These are phyloP conservation scores for Thunnus thynnus DNA, from an alignment of 2,113 vertebrate species.

Conservation along the genomic window DNA sequence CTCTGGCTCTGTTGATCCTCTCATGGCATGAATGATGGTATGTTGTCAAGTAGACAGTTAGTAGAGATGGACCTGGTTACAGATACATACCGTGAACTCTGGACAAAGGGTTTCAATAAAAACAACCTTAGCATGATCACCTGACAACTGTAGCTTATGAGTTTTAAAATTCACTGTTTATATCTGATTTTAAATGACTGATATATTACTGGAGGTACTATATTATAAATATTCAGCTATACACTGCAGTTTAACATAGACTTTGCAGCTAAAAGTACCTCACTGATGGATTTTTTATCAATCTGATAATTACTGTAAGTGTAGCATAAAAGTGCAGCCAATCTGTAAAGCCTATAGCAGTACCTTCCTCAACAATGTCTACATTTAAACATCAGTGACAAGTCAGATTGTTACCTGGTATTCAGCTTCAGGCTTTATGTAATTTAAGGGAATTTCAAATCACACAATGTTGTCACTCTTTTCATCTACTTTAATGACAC, in stretches of 20 bases:
- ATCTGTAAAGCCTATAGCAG: conserved; percentile 15
- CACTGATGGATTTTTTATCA: not conserved
- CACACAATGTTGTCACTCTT: conserved; percentile 70
- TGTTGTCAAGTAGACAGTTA: conserved; percentile 17
- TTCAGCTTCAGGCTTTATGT: conserved; percentile 48
- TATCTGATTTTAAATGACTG: conserved; percentile 20
- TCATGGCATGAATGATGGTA: conserved; percentile 9
- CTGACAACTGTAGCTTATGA: not conserved
- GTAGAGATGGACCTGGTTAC: conserved; percentile 7
- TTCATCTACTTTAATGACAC: conserved; percentile 73
- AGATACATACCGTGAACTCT: not conserved
- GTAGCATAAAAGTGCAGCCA: conserved; percentile 16
- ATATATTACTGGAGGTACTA: conserved; percentile 3
- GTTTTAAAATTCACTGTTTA: conserved; percentile 23
- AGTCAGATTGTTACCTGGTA: conserved; percentile 51
- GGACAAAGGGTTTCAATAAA: conserved; percentile 10
- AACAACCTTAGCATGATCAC: conserved; percentile 9
- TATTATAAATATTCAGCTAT: not conserved
- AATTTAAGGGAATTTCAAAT: conserved; percentile 61
- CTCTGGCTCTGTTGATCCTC: conserved; percentile 15
- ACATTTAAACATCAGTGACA: conserved; percentile 53
- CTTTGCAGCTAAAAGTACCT: not conserved
- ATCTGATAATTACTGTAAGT: conserved; percentile 36
- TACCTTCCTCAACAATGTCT: conserved; percentile 42
- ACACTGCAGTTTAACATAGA: not conserved